Percentiles rank a stretch among this genome's conserved stretches.
phyloP scores from a whole-genome alignment of 2,113 vertebrate species.

The Paramisgurnus dabryanus region DNA sequence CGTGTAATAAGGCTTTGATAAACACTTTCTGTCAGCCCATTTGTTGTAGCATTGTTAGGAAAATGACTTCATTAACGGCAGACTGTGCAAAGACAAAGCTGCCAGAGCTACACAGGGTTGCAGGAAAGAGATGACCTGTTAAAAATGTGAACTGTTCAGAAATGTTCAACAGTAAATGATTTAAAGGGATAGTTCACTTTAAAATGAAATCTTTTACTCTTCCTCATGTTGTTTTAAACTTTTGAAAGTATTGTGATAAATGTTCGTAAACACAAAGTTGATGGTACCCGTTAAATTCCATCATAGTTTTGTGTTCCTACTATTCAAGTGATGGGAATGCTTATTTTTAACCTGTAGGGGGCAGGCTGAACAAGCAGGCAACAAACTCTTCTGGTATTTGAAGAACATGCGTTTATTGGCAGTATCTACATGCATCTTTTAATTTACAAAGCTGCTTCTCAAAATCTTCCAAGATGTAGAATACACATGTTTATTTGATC shows the following conservation, averaged over 20 bases:
- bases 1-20: conserved; percentile 29
- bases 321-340: no score
- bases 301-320: no score
- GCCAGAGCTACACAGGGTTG: background rate
- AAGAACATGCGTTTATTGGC: background rate
- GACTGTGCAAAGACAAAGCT: conserved; percentile 16
- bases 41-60: conserved; percentile 23
- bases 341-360: conserved; percentile 10
- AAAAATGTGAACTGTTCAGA: no score
- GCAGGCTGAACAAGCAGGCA: background rate
- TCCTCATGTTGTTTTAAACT: no score
- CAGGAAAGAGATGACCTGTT: background rate
- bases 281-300: no score
- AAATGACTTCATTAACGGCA: conserved; percentile 3
- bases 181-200: no score
- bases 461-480: conserved; percentile 16
- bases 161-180: no score
- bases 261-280: no score
- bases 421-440: conserved; percentile 39
- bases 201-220: no score
- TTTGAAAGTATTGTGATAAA: no score
- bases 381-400: background rate
- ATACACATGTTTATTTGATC: conserved; percentile 30
- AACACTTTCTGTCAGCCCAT: conserved; percentile 29
- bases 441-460: conserved; percentile 34